Conservation (phyloP, 2,888 invertebrate species). For the Drosophila conformis region DNA sequence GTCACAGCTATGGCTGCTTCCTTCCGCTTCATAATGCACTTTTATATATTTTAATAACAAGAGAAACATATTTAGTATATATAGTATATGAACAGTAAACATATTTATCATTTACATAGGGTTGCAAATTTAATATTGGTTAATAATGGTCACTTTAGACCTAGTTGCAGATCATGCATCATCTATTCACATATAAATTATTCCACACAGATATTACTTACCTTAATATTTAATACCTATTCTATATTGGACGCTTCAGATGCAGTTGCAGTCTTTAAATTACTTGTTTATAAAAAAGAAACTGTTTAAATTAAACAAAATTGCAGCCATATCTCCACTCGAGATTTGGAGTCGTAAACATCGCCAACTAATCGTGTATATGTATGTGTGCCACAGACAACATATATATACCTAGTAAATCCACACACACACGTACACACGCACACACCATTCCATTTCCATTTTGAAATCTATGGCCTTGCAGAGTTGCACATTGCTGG, state of each 20-base stretch:
- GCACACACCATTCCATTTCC: conserved; percentile 13
- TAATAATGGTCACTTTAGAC: no score
- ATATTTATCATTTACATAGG: no score
- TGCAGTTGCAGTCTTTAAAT: not conserved
- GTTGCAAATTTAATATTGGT: no score
- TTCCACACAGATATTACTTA: not conserved
- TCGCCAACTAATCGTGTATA: conserved; percentile 36
- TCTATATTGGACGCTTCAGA: not conserved
- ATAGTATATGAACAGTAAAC: no score
- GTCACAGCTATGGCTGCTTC: not conserved
- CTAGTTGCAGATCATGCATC: no score
- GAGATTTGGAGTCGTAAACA: conserved; percentile 19
- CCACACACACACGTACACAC: conserved; percentile 9
- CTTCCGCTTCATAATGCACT: not conserved
- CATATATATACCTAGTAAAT: conserved; percentile 5
- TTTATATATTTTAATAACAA: not conserved
- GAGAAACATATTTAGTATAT: not conserved
- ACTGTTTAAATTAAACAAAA: conserved; percentile 20
- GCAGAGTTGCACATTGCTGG: conserved; percentile 50
- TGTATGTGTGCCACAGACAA: conserved; percentile 31
- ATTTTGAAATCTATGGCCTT: conserved; percentile 49
- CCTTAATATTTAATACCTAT: not conserved
- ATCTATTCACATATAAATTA: no score
- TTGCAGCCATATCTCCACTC: conserved; percentile 24
- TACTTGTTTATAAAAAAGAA: conserved; percentile 14